These are phyloP conservation scores for Saccostrea cuccullata DNA, from an alignment of 1,140 invertebrate genomes.

Conservation along the genomic window DNA sequence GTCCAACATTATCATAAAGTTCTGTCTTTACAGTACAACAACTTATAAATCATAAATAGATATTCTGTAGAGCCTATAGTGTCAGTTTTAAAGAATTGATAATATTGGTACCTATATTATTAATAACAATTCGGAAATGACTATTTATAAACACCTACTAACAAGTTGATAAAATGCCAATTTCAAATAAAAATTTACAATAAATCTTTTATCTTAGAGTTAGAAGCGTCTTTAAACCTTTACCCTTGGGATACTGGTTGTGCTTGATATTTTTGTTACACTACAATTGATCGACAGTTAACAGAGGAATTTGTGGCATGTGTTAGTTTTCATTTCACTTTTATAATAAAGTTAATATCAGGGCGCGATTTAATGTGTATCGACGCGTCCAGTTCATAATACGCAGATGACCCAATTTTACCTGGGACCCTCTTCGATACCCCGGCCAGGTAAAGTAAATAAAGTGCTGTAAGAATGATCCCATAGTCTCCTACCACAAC, in stretches of 20 bases:
- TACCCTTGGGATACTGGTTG: not conserved
- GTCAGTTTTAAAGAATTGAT: not conserved
- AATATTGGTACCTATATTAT: not conserved
- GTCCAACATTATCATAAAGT: not conserved
- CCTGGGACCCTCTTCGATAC: constrained; percentile 24
- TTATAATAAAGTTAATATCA: constrained; percentile 33
- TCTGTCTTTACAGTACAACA: too few species aligned
- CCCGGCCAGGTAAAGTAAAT: not conserved
- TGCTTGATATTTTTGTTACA: not conserved
- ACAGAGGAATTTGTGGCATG: constrained; percentile 12
- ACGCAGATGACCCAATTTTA: constrained; percentile 5
- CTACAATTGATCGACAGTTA: not conserved
- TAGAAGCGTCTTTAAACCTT: not conserved
- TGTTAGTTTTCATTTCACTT: constrained; percentile 36
- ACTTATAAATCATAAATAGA: not conserved
- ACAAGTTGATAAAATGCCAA: constrained; percentile 20
- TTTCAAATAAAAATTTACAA: not conserved
- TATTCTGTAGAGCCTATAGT: not conserved
- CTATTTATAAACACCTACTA: not conserved
- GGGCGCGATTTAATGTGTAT: constrained; percentile 35
- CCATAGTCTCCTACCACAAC: not conserved
- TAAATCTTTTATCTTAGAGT: not conserved
- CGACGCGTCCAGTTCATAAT: constrained; percentile 36
- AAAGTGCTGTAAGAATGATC: not conserved
- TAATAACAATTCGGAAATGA: not conserved